Evolutionary conservation across 1,140 invertebrate genomes (phyloP), one percentile per base, ranked within the genome.

Genomic region (Pogonomyrmex californicus): DNA sequence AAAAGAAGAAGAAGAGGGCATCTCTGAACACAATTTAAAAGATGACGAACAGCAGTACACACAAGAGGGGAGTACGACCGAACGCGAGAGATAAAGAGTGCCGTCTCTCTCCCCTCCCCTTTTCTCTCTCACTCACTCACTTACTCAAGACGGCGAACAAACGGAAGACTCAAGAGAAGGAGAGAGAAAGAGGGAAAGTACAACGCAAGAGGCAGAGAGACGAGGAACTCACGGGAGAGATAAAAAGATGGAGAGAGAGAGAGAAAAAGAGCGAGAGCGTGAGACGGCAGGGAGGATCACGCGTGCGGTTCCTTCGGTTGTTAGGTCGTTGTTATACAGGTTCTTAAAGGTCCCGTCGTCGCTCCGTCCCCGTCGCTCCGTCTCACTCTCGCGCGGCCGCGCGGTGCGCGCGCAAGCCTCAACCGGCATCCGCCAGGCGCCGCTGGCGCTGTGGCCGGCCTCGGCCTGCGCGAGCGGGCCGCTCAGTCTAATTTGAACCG

Each of bases 401-500:
- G 63, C 89, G 87, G 82, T 94, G 95, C 95, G 94, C 94, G 94
- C 94, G 93, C 93, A 93, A 95, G 93, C 89, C 94, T 95, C 93
- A 68, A 92, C 93, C 94, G 95, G 94, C 94, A 90, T 92, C 95
- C 94, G 91, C 93, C 85, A 94, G 93, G 90, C 93, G 94, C 90
- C 95, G 94, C 95, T 95, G 93, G 87, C 93, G 91, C 93, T 94
- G 93, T 93, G 92, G 92, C 94, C 95, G 94, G 94, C 93, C 93
- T 95, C 93, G 91, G 90, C 87, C 85, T 91, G 88, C 92, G 92
- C 92, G 91, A 94, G 93, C 94, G 92, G 92, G 93, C 93, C 89
- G 93, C 92, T 95, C 95, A 95, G 95, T 95, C 95, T 95, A 95
- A 95, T 95, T 95, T 95, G 94, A 95, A 95, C 95, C 94, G 94